Evolutionary conservation across 2,113 vertebrate genomes (phyloP).

Genomic region (Prochilodus magdalenae): DNA sequence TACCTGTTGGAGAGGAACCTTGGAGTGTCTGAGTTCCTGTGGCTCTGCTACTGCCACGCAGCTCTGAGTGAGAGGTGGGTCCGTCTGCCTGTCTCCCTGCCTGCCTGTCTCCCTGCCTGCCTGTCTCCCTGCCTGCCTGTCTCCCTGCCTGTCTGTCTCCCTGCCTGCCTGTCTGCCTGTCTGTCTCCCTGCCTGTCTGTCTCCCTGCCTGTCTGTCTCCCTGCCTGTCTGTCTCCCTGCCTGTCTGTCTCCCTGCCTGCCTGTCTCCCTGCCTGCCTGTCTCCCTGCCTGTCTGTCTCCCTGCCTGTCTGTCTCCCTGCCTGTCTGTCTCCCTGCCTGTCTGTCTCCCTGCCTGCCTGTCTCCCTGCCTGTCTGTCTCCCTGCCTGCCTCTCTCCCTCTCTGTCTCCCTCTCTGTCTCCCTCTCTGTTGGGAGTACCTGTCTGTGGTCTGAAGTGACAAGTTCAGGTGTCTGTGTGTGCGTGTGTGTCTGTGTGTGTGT

Average conservation of each 20-base stretch:
- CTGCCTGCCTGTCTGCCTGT: too few relatives aligned
- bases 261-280: too few relatives aligned
- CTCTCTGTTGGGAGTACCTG: too few relatives aligned
- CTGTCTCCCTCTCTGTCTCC: too few relatives aligned
- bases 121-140: conserved; percentile 40
- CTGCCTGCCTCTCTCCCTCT: too few relatives aligned
- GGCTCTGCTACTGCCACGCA: conserved; percentile 71
- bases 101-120: conserved; percentile 48
- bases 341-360: too few relatives aligned
- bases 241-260: not conserved
- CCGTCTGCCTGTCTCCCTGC: not conserved
- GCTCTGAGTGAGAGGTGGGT: conserved; percentile 67
- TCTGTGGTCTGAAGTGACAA: too few relatives aligned
- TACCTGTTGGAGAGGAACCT: conserved; percentile 80
- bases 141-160: too few relatives aligned
- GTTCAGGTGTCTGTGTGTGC: too few relatives aligned
- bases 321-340: conserved; percentile 57
- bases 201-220: not conserved
- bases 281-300: too few relatives aligned
- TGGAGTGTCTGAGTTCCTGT: conserved; percentile 79
- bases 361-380: too few relatives aligned
- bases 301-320: conserved; percentile 28
- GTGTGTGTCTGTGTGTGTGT: too few relatives aligned
- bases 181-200: not conserved
- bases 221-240: fast-evolving